Percentiles rank a stretch among this genome's conserved stretches.
Evolutionary conservation across 2,797 vertebrate genomes (phyloP).

Genomic region (Furcifer pardalis): DNA sequence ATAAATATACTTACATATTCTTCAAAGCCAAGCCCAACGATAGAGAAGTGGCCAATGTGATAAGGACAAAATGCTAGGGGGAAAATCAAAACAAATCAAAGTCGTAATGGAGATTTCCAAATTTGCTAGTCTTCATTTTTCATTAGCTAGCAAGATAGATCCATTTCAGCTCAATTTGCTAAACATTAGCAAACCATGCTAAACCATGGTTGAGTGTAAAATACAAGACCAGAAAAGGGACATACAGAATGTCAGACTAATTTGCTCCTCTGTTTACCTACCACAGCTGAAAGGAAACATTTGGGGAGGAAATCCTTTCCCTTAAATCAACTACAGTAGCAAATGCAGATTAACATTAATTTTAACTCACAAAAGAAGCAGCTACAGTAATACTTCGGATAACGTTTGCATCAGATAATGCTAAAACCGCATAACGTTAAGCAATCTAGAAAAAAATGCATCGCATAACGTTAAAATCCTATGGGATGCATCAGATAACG

Average conservation of each 20-base stretch:
- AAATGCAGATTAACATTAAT: background rate
- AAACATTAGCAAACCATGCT: background rate
- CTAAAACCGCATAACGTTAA: too few species aligned
- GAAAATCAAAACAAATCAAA: conserved; percentile 52
- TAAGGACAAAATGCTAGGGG: conserved; percentile 95
- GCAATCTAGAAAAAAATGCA: too few species aligned
- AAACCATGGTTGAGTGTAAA: background rate
- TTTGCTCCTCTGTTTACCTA: background rate
- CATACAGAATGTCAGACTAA: background rate
- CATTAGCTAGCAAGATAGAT: background rate
- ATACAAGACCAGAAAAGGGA: too few species aligned
- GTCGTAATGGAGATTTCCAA: conserved; percentile 26
- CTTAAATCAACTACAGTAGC: too few species aligned
- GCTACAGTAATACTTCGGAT: too few species aligned
- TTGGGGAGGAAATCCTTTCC: too few species aligned
- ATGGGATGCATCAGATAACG: too few species aligned
- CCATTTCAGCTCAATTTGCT: background rate
- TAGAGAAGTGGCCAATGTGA: conserved; percentile 98
- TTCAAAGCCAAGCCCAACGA: conserved; percentile 96
- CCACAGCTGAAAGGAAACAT: too few species aligned
- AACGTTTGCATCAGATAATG: too few species aligned
- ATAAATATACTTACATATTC: conserved; percentile 88
- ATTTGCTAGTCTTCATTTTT: background rate
- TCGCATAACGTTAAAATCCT: too few species aligned
- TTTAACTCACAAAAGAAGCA: background rate